Base-by-base conservation (phyloP, 2,888 invertebrate species). In the Pammene fasciana region DNA sequence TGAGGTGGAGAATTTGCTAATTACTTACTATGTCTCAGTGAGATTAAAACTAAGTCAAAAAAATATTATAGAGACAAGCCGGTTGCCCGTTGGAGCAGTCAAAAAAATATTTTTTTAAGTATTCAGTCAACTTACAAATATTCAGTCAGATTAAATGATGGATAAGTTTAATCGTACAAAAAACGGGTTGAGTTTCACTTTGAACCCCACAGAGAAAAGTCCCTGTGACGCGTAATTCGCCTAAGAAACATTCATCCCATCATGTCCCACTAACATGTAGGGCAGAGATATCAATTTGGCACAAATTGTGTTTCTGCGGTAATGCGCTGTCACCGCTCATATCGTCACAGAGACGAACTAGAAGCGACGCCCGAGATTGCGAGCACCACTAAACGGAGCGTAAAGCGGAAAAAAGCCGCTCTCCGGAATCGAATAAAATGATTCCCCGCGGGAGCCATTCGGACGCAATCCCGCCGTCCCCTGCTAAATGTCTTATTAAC, bases 371-470 rank as follows among this genome's bases (percentile, higher is more conserved):
- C 72, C 72, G 73, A 68, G 76, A 75, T 74, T 71, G 70, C 74
- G 73, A 80, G 78, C 84, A 86, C 89, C 88, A 89, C 89, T 89
- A 89, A 92, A 90, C 90, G 87, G 90, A 90, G 92, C 90, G 88
- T 87, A 87, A 89, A 89, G 86, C 87, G 87, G 87, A 91, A 92
- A 90, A 92, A 92, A 88, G 86, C 86, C 87, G 88, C 87, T 86
- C 87, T 92, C 93, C 93, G 92, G 94, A 94, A 94, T 94, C 94
- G 94, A 94, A 94, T 94, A 94, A 94, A 94, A 94, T 94, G 94
- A 94, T 94, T 94, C 94, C 94, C 94, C 94, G 82, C 87, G 94
- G 94, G 94, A 93, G 94, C 94, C 94, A 94, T 94, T 94, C 94
- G 94, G 93, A 94, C 93, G 93, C 94, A 94, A 92, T 92, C 91